Evolutionary conservation across 2,888 invertebrate genomes (phyloP).

Genomic region (Pristionchus entomophagus): DNA sequence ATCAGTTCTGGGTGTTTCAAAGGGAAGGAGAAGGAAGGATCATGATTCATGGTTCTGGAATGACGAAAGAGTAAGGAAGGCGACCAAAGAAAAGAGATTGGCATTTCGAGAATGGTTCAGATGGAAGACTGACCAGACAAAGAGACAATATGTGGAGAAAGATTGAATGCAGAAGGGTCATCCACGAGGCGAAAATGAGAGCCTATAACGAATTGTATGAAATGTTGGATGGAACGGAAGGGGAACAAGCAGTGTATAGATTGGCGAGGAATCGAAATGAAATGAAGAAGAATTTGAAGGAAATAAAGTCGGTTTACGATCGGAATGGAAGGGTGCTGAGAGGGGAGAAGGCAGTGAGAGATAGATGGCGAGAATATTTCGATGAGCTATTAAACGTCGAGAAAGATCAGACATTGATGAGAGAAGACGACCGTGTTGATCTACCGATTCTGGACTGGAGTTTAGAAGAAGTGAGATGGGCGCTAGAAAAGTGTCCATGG

Average conservation of each 20-base stretch:
- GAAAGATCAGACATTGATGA: no score
- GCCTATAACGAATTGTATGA: conserved; percentile 13
- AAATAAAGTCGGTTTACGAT: no score
- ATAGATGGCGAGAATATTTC: no score
- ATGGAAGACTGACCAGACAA: neutral
- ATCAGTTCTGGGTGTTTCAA: neutral
- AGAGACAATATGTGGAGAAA: neutral
- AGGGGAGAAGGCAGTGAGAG: no score
- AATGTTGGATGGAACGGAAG: neutral
- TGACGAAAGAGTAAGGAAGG: neutral
- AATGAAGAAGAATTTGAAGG: neutral
- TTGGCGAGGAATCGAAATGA: neutral
- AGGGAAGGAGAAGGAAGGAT: neutral
- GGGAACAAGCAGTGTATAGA: conserved; percentile 9
- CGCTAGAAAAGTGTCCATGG: no score
- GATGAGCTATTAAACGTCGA: no score
- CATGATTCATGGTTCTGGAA: conserved; percentile 31
- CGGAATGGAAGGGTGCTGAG: no score
- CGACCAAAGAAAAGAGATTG: conserved; percentile 2
- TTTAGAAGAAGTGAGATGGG: no score
- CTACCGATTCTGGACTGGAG: no score
- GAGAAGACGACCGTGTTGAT: no score
- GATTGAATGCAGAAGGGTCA: neutral
- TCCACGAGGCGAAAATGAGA: neutral
- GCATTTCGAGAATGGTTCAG: neutral